These are phyloP conservation scores for Malurus alboscapulatus DNA, from an alignment of 2,113 vertebrate genomes.

Conservation along the genomic window DNA sequence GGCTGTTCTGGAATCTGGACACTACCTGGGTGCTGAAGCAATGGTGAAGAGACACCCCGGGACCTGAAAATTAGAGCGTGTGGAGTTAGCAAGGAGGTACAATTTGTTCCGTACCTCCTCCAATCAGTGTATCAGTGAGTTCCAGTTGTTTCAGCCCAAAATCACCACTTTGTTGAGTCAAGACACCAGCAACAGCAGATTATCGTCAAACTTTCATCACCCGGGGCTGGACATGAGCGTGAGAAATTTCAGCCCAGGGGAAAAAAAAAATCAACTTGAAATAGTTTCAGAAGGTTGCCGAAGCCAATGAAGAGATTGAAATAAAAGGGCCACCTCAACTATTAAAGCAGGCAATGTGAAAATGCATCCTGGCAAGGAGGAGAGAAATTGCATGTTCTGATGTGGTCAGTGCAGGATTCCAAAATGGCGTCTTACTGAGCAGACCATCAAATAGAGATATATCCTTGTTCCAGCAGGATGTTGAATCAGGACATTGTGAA, in stretches of 20 bases:
- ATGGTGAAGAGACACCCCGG: background rate
- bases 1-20: background rate
- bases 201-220: conserved; percentile 22
- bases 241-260: conserved; percentile 12
- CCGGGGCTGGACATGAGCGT: fast-evolving
- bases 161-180: background rate
- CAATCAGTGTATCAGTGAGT: background rate
- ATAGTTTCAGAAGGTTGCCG: background rate
- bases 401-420: conserved; percentile 18
- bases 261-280: background rate
- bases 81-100: background rate
- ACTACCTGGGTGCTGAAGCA: background rate
- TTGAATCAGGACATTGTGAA: background rate
- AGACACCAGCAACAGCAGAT: conserved; percentile 10
- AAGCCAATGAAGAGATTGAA: conserved; percentile 35
- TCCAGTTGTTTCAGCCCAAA: conserved; percentile 17
- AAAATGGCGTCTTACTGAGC: background rate
- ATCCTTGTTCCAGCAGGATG: background rate
- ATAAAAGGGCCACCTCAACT: conserved; percentile 16
- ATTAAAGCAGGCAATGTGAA: background rate
- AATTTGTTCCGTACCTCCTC: background rate
- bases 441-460: background rate
- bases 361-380: conserved; percentile 8
- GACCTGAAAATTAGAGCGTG: background rate
- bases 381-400: background rate